Base-by-base conservation (phyloP, 2,797 vertebrate species). In the Etheostoma perlongum region DNA sequence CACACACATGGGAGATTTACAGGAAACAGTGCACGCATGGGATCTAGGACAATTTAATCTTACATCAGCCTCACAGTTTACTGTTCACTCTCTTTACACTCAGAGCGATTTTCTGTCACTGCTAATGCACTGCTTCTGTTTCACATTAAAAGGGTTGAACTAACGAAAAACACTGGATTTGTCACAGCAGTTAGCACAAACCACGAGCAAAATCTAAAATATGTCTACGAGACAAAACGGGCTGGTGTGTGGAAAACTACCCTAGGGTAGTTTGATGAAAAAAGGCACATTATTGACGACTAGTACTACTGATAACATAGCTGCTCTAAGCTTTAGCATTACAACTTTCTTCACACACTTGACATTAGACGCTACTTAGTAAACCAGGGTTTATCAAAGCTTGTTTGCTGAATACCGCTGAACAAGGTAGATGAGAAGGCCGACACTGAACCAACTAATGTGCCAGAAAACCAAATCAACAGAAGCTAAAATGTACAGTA, bases 341-440 rank as follows among this genome's bases (percentile, higher is more conserved):
- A 47, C 25, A 36, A 19, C 40, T 33, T 33, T 46, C 8, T 46
- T 27, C 30, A 40, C 13, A 30, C 19, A 53, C 48, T 48, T 46
- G 40, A 8, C 15, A 53, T 47, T 60, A 13, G n/a, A 10, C 21
- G 44, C 5, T 16, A 27, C 1, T 1, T 63, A 47, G 36, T 47
- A 23, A 27, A 59, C 25, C 23, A 8, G 36, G 67, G 14, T 42
- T 67, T 55, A 30, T 15, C 16, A 47, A 57, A 40, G 64, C 6
- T 4, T 51, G 33, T 73, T 58, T 30, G 19, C 27, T 72, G 13
- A 40, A 52, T 64, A 67, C 40, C 57, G 52, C 52, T 72, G 62
- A 51, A n/a, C 16, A n/a, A 60, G 57, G 48, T 16, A 23, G 25
- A n/a, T 44, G 52, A n/a, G 21, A 49, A 27, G 2, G 10, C 64